phyloP scores from a whole-genome alignment of 2,797 vertebrate genomes.

The Sparidentex hasta region DNA sequence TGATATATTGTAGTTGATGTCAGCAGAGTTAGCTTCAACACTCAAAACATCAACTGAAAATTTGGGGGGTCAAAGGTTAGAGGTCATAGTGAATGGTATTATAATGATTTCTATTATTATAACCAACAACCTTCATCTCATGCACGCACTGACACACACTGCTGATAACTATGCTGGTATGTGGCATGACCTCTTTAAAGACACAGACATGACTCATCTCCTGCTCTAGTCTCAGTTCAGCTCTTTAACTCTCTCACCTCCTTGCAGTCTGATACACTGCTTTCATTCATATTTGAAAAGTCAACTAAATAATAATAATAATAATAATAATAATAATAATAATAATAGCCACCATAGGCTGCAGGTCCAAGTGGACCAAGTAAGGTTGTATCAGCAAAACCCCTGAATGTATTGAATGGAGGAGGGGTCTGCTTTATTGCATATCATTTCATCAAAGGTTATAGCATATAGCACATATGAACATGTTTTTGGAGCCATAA shows the following conservation, averaged over 20 bases:
- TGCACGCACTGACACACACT: background rate
- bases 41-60: background rate
- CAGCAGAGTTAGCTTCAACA: background rate
- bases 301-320: no score
- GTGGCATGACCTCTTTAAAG: constrained; percentile 8
- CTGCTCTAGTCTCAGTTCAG: background rate
- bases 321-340: background rate
- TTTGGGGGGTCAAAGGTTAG: background rate
- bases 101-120: constrained; percentile 4
- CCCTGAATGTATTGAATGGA: no score
- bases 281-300: background rate
- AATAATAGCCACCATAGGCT: background rate
- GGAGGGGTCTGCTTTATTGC: no score
- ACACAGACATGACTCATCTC: constrained; percentile 2
- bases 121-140: background rate
- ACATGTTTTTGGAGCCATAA: no score
- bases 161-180: constrained; percentile 17
- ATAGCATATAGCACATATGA: no score
- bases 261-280: background rate
- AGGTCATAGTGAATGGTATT: background rate
- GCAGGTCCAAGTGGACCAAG: background rate
- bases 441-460: no score
- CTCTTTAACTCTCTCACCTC: background rate
- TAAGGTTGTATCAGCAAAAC: no score
- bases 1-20: background rate